These are phyloP conservation scores for Oryzias dopingdopingensis DNA, from an alignment of 2,797 vertebrate species.

Conservation along the genomic window DNA sequence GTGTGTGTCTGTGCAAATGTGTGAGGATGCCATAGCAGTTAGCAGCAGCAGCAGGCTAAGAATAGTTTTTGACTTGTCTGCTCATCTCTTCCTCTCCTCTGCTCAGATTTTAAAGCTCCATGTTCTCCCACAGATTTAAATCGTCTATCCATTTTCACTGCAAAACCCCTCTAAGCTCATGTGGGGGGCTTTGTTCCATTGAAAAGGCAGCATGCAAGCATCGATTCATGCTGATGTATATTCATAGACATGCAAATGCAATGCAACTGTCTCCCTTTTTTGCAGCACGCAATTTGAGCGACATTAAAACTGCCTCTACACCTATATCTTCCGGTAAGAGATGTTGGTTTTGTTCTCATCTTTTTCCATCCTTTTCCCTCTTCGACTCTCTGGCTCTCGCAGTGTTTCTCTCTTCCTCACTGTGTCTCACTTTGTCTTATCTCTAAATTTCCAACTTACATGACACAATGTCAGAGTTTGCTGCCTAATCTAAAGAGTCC, in stretches of 20 bases:
- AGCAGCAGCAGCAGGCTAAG: constrained; percentile 62
- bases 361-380: constrained; percentile 30
- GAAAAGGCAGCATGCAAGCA: constrained; percentile 9
- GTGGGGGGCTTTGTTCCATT: constrained; percentile 14
- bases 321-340: too few relatives aligned
- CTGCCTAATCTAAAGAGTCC: constrained; percentile 58
- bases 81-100: constrained; percentile 35
- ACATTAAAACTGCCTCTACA: too few relatives aligned
- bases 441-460: constrained; percentile 58
- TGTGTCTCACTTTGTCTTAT: constrained; percentile 14
- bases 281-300: constrained; percentile 2
- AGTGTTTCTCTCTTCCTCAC: constrained; percentile 19
- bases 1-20: constrained; percentile 9
- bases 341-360: constrained; percentile 23
- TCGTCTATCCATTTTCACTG: constrained; percentile 19
- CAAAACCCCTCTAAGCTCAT: constrained; percentile 1
- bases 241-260: constrained; percentile 21
- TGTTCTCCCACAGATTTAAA: constrained; percentile 27
- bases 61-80: constrained; percentile 57
- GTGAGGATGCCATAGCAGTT: constrained; percentile 47
- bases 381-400: constrained; percentile 13
- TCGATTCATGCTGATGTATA: neutral
- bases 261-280: constrained; percentile 34
- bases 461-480: constrained; percentile 58
- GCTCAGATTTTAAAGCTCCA: constrained; percentile 15